Evolutionary conservation across 53 echinoderm and acorn worm genomes (phyloP).

Genomic region (Henricia sp.): DNA sequence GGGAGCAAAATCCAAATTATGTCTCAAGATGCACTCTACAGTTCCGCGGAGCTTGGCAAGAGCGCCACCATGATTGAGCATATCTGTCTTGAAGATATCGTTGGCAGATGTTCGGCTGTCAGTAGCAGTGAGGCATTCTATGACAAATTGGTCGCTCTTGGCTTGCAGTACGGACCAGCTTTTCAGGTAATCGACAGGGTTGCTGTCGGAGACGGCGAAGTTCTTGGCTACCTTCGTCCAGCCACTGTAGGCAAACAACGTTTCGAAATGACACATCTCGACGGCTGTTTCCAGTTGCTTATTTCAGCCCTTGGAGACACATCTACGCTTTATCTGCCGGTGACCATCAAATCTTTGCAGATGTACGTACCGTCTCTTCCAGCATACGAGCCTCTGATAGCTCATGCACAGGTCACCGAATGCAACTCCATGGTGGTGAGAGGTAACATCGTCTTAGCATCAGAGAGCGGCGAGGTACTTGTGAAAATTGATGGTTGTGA

Average conservation of each 20-base stretch:
- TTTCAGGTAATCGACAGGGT: slow-evolving; percentile 77
- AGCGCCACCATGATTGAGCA: neutral
- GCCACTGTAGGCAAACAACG: slow-evolving; percentile 76
- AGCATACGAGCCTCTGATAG: slow-evolving; percentile 54
- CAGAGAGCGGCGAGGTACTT: slow-evolving; percentile 61
- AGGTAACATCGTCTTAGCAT: slow-evolving; percentile 64
- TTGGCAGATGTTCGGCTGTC: slow-evolving; percentile 48
- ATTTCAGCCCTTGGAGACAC: slow-evolving; percentile 37
- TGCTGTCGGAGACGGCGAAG: slow-evolving; percentile 77
- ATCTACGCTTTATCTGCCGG: slow-evolving; percentile 68
- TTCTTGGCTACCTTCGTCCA: slow-evolving; percentile 52
- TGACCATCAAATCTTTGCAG: slow-evolving; percentile 56
- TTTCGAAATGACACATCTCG: slow-evolving; percentile 74
- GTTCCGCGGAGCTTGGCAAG: neutral
- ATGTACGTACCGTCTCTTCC: slow-evolving; percentile 76
- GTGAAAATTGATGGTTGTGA: slow-evolving; percentile 65
- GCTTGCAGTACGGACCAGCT: slow-evolving; percentile 69
- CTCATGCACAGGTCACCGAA: slow-evolving; percentile 67
- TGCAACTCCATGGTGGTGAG: slow-evolving; percentile 52
- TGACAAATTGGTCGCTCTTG: slow-evolving; percentile 52
- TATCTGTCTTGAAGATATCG: slow-evolving; percentile 25
- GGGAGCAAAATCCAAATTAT: neutral
- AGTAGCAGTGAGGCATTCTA: slow-evolving; percentile 66
- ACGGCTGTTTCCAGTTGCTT: slow-evolving; percentile 83
- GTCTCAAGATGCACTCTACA: neutral